Evolutionary conservation across 2,888 invertebrate genomes (phyloP).

Genomic region (Eupelmus urozonus): DNA sequence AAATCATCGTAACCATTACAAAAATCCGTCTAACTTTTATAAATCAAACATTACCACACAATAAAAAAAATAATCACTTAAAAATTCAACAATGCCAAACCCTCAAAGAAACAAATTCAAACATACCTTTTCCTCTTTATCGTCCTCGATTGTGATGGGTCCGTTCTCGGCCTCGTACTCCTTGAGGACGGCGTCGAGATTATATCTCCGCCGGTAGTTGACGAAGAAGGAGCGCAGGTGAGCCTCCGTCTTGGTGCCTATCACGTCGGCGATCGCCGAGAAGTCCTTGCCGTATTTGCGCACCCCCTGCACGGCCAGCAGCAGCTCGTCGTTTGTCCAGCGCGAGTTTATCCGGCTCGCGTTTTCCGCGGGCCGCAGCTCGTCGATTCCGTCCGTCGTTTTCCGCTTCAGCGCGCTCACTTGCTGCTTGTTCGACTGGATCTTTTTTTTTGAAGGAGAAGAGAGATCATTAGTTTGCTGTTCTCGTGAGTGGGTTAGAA

Average conservation of each 20-base stretch:
- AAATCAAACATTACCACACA: not conserved
- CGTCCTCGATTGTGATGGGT: slow-evolving; percentile 77
- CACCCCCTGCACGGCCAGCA: slow-evolving; percentile 93
- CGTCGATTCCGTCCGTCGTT: slow-evolving; percentile 82
- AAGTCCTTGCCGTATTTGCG: slow-evolving; percentile 92
- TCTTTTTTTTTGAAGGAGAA: slow-evolving; percentile 79
- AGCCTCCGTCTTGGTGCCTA: slow-evolving; percentile 96
- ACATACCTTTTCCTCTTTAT: slow-evolving; percentile 76
- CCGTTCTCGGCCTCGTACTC: slow-evolving; percentile 91
- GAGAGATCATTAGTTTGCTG: too few species aligned
- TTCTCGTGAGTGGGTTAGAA: too few species aligned
- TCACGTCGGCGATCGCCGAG: slow-evolving; percentile 94
- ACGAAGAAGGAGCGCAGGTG: slow-evolving; percentile 95
- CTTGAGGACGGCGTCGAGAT: slow-evolving; percentile 90
- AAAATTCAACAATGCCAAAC: not conserved
- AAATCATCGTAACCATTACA: too few species aligned
- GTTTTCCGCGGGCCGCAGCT: slow-evolving; percentile 82
- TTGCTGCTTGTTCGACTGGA: slow-evolving; percentile 96
- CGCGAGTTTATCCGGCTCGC: slow-evolving; percentile 88
- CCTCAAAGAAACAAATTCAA: too few species aligned
- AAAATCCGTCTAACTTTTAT: not conserved
- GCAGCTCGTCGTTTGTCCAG: slow-evolving; percentile 95
- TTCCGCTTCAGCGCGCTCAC: slow-evolving; percentile 92
- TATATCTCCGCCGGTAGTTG: slow-evolving; percentile 92
- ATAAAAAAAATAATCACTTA: not conserved